A percentile compares a stretch with the other conserved stretches of the same genome.
Evolutionary conservation across 2,888 invertebrate species (phyloP).

Genomic region (Meghimatium bilineatum): DNA sequence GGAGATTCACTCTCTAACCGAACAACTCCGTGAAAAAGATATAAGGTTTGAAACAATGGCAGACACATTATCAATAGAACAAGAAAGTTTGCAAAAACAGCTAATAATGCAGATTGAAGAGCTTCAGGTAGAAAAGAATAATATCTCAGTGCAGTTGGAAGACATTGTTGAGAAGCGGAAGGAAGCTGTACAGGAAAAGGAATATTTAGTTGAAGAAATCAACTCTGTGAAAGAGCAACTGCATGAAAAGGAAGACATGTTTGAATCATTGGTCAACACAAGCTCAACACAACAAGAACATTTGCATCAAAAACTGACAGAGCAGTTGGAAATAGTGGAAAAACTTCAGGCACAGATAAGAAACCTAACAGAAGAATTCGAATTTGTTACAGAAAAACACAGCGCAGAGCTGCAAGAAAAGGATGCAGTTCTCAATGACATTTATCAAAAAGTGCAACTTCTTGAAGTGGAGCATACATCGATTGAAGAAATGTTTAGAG

Average conservation of each 20-base stretch:
- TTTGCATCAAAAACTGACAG: constrained; percentile 30
- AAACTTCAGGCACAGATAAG: constrained; percentile 23
- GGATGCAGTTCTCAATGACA: constrained; percentile 32
- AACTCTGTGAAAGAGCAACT: constrained; percentile 53
- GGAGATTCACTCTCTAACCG: constrained; percentile 44
- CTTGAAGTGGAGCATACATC: constrained; percentile 54
- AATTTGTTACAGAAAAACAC: constrained; percentile 54
- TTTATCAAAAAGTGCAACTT: constrained; percentile 36
- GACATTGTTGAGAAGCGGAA: constrained; percentile 55
- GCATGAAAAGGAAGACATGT: constrained; percentile 41
- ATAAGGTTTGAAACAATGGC: constrained; percentile 41
- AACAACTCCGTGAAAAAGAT: constrained; percentile 50
- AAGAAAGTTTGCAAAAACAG: constrained; percentile 38
- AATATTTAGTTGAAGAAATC: neutral
- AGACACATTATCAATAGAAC: constrained; percentile 40
- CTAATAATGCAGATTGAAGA: constrained; percentile 21
- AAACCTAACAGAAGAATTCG: constrained; percentile 20
- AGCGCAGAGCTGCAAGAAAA: constrained; percentile 59
- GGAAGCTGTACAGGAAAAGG: constrained; percentile 57
- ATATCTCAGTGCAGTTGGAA: constrained; percentile 27
- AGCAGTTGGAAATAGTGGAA: constrained; percentile 19
- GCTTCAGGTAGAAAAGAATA: constrained; percentile 10
- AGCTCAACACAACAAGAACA: constrained; percentile 39
- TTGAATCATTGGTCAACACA: constrained; percentile 39
- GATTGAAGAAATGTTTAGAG: constrained; percentile 67